Percentiles rank a stretch among this genome's conserved stretches.
phyloP scores from a whole-genome alignment of 2,113 vertebrate genomes.

The Apteryx mantelli region DNA sequence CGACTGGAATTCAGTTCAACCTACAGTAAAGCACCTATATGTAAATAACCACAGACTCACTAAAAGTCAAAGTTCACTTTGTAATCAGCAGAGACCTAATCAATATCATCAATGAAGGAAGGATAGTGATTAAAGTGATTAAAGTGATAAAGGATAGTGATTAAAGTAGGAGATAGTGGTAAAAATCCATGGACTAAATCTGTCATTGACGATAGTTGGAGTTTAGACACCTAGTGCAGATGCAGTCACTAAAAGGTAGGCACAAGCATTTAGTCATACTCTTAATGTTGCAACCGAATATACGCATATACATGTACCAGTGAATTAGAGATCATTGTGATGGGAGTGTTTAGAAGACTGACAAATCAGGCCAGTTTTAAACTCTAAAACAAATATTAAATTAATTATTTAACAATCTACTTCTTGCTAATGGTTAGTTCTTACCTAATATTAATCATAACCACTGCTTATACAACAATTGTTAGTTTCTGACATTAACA shows the following conservation, averaged over 20 bases:
- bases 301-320: background rate
- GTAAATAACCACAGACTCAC: background rate
- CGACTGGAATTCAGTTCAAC: background rate
- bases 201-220: background rate
- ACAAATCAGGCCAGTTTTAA: background rate
- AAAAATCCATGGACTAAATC: background rate
- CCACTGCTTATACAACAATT: background rate
- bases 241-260: background rate
- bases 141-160: background rate
- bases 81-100: background rate
- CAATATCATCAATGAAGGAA: background rate
- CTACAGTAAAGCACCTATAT: background rate
- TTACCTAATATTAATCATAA: background rate
- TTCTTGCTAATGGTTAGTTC: background rate
- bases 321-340: background rate
- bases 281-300: background rate
- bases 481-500: background rate
- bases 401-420: background rate
- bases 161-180: background rate
- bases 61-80: background rate
- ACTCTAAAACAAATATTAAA: background rate
- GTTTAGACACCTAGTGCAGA: background rate
- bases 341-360: background rate
- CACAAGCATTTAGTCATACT: background rate
- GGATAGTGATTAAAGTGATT: background rate